phyloP scores from a whole-genome alignment of 2,113 vertebrate genomes.

The Aviceda subcristata region DNA sequence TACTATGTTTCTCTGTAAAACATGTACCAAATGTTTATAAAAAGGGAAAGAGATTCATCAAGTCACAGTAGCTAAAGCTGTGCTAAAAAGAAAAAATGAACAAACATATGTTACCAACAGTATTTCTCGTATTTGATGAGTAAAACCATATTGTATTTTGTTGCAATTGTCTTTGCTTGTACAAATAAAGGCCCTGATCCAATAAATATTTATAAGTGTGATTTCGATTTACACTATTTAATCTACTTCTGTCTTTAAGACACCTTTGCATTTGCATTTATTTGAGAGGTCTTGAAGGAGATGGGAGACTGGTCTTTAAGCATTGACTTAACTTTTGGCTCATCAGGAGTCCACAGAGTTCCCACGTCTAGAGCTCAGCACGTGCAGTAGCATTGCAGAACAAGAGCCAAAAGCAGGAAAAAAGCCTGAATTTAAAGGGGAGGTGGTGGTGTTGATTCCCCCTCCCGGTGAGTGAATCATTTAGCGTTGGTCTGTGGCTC shows the following conservation, averaged over 20 bases:
- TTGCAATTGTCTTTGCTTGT: conserved; percentile 3
- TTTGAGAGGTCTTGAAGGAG: not conserved
- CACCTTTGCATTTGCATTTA: not conserved
- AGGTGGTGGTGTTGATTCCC: too few species aligned
- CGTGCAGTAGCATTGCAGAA: not conserved
- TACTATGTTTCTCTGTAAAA: not conserved
- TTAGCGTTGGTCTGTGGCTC: not conserved
- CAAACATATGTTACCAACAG: conserved; percentile 33
- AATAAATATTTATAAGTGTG: not conserved
- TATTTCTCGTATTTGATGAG: conserved; percentile 11
- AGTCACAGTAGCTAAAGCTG: conserved; percentile 18
- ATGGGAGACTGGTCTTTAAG: not conserved
- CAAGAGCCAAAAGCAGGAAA: not conserved
- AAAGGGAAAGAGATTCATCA: not conserved
- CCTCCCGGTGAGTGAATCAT: not conserved
- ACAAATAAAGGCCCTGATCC: conserved; percentile 29
- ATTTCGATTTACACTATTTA: not conserved
- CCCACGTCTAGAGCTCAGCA: not conserved
- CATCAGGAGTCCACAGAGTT: not conserved
- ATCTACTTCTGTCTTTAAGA: not conserved
- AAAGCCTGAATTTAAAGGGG: not conserved
- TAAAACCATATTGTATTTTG: conserved; percentile 31
- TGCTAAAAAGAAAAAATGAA: conserved; percentile 20
- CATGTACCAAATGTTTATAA: conserved; percentile 38
- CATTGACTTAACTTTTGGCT: not conserved